Evolutionary conservation across 2,113 vertebrate species (phyloP), one percentile per base, ranked within the genome.

Genomic region (Tenebrosternarchus preto): DNA sequence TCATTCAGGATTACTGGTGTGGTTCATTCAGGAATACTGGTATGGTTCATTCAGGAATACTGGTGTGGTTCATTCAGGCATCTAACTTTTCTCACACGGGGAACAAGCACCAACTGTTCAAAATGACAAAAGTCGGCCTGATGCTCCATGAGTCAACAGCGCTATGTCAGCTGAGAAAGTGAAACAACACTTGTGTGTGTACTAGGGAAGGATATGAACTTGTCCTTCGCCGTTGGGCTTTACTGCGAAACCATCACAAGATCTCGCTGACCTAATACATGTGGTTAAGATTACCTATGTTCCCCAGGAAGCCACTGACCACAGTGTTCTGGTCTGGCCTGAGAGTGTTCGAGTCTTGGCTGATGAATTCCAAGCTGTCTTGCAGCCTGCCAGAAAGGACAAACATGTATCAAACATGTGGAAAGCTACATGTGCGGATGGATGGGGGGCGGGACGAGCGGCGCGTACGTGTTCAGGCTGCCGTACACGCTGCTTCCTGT

Each of bases 301-400:
- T 98, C 80, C 95, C 96, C 79, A 98, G 91, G 36, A 98, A 93
- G 86, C 95, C 94, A 88, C 93, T 97, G 89, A 94, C 91, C 84
- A 94, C 91, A 33, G 94, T 94, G 90, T 93, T 96, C 84, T 95
- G 95, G 90, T 99, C 98, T 73, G 96, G 93, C 88, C 93, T 95
- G 80, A 96, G 85, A 0, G 95, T 93, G 86, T 92, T 96, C 77
- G 91, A 92, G 84, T 99, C 97, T 83, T 96, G 96, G 88, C 93
- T 96, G 83, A 98, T 98, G 90, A 95, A 98, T 93, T 99, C 98
- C 81, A 98, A 93, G 89, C 98, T 99, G 89, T 99, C 97, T 87
- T 99, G 98, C 83, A 99, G 91, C 90, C 97, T 98, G 70, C 27
- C 5, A 57, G 8, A 55, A 66, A 64, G 4, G 63, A 39, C 2